These are phyloP conservation scores for Zaprionus davidi DNA, from an alignment of 1,140 invertebrate genomes.

Conservation along the genomic window DNA sequence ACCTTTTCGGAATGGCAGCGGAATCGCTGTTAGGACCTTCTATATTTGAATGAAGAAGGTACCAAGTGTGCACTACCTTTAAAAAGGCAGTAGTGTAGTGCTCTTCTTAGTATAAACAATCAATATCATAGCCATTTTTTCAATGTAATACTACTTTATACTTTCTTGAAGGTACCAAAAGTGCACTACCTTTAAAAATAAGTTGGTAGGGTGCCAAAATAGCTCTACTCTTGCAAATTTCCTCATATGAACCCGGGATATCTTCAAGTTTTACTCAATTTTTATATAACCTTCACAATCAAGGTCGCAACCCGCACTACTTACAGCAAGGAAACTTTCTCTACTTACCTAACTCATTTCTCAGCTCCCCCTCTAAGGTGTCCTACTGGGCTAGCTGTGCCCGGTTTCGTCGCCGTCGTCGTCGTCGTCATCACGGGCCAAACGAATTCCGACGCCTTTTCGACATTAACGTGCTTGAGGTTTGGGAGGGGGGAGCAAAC, in stretches of 20 bases:
- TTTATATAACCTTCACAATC: background rate
- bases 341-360: background rate
- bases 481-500: conserved; percentile 26
- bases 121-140: background rate
- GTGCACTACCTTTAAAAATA: background rate
- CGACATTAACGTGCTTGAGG: conserved; percentile 55
- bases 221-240: too few species aligned
- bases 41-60: too few species aligned
- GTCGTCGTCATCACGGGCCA: conserved; percentile 13
- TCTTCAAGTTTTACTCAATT: background rate
- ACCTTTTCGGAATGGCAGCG: background rate
- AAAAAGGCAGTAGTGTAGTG: background rate
- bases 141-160: background rate
- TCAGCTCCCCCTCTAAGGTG: background rate
- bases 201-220: background rate
- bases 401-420: background rate
- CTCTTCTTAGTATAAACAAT: too few species aligned
- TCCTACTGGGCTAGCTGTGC: background rate
- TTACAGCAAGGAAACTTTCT: background rate
- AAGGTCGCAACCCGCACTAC: background rate
- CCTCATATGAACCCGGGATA: too few species aligned
- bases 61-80: background rate
- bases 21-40: background rate
- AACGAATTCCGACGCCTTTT: conserved; percentile 73
- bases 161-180: background rate